A percentile compares a stretch with the other conserved stretches of the same genome.
phyloP scores from a whole-genome alignment of 2,888 invertebrate species.

The Nemurella pictetii region DNA sequence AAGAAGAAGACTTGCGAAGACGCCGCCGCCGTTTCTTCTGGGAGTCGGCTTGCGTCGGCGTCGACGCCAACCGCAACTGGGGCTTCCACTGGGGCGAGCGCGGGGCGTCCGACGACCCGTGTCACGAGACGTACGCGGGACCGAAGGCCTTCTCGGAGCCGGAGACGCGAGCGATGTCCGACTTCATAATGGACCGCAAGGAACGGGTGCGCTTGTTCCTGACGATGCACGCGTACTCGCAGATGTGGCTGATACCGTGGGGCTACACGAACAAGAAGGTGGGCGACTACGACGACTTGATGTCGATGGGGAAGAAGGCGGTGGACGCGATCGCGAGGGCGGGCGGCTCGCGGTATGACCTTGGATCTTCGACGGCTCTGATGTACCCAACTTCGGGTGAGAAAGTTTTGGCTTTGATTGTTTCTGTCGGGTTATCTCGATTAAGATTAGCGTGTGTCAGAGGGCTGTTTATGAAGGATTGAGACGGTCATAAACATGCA shows the following conservation, averaged over 20 bases:
- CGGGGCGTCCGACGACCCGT: slow-evolving; percentile 70
- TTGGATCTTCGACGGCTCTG: slow-evolving; percentile 54
- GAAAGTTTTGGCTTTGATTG: no score
- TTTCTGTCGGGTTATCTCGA: no score
- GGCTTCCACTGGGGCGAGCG: slow-evolving; percentile 70
- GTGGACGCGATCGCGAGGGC: slow-evolving; percentile 63
- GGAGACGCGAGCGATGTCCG: slow-evolving; percentile 69
- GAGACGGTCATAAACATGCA: no score
- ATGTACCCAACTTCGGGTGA: slow-evolving; percentile 53
- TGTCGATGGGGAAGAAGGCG: slow-evolving; percentile 64
- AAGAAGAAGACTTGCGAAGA: slow-evolving; percentile 47
- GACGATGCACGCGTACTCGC: slow-evolving; percentile 67
- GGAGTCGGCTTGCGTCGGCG: slow-evolving; percentile 66
- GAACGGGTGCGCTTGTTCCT: slow-evolving; percentile 57
- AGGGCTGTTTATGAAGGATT: no score
- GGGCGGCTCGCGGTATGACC: slow-evolving; percentile 66
- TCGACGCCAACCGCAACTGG: slow-evolving; percentile 77
- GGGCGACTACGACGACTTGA: slow-evolving; percentile 59
- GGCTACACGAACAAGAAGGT: slow-evolving; percentile 53
- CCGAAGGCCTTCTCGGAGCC: slow-evolving; percentile 75
- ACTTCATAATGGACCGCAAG: slow-evolving; percentile 58
- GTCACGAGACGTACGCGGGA: slow-evolving; percentile 75
- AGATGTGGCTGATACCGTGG: slow-evolving; percentile 66
- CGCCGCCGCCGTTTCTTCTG: slow-evolving; percentile 57
- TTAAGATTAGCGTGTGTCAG: no score